These are phyloP conservation scores for Metellina segmentata DNA, from an alignment of 2,888 invertebrate species.

Conservation along the genomic window DNA sequence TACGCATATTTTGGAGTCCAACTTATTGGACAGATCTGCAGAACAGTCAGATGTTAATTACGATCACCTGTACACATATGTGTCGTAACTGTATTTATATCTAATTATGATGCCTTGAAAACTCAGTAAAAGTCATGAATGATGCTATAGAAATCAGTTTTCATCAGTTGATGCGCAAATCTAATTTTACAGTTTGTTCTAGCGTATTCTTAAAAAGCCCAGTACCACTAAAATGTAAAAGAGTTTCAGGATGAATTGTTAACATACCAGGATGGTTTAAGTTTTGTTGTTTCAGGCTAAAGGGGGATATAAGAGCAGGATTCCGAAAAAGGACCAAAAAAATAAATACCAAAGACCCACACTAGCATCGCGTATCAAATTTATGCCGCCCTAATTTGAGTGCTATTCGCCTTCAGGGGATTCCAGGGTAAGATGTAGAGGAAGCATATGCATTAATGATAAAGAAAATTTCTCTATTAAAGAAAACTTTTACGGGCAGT, in stretches of 20 bases:
- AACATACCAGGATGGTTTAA: neutral
- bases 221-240: neutral
- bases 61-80: too few relatives aligned
- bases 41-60: too few relatives aligned
- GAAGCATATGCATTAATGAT: conserved; percentile 58
- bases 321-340: neutral
- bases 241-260: neutral
- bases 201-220: neutral
- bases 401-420: conserved; percentile 53
- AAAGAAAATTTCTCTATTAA: conserved; percentile 68
- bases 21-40: too few relatives aligned
- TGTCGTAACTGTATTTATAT: neutral
- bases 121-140: neutral
- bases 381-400: conserved; percentile 65
- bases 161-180: neutral
- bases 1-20: too few relatives aligned
- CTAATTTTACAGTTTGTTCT: neutral
- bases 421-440: conserved; percentile 19
- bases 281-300: neutral
- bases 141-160: neutral
- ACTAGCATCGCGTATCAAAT: conserved; percentile 49
- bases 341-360: conserved; percentile 9
- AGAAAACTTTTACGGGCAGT: conserved; percentile 60
- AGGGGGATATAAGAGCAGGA: neutral
- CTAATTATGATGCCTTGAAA: neutral